Evolutionary conservation across 2,797 vertebrate genomes (phyloP), one percentile per base, ranked within the genome.

Genomic region (Arnoldichthys spilopterus): DNA sequence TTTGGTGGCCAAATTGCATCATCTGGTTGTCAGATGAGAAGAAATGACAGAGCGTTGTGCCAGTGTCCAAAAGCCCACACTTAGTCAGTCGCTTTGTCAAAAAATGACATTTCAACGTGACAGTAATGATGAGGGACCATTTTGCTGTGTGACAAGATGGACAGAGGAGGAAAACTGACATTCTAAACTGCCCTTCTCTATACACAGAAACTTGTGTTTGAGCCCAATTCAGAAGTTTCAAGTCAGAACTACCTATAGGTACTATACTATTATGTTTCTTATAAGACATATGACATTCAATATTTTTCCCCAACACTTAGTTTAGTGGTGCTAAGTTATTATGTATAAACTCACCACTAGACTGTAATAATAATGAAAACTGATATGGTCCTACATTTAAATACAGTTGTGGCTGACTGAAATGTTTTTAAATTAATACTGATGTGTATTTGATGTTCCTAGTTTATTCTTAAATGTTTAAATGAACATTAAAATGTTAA

Each of bases 61-160:
- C 49, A 68, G 34, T 76, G 77, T 73, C 78, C 74, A 83, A 79
- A 75, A 76, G 43, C 54, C 67, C 40, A 75, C 53, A 72, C 77
- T 76, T 78, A 76, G 67, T 75, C 72, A 82, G 53, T 51, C 58
- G 69, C 62, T 80, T 70, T 72, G 73, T 73, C 77, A 79, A 76
- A 79, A 83, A 76, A 79, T 79, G 77, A 73, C 77, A 79, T 79
- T 73, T 79, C 53, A 72, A 37, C n/a, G 72, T 79, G 37, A 67
- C 58, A 49, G 47, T 76, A 83, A 79, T 73, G 72, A 80, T 70
- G 62, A 76, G 62, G 62, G 59, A 83, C 64, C 28, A 6, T 77
- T 73, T 77, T 76, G 24, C 78, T 80, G 66, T 12, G 71, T 83
- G 78, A 80, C 69, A 70, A 68, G 70, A 83, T 63, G 77, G 70